These are phyloP conservation scores for Formicarius rufipectus DNA, from an alignment of 2,113 vertebrate genomes.

Conservation along the genomic window DNA sequence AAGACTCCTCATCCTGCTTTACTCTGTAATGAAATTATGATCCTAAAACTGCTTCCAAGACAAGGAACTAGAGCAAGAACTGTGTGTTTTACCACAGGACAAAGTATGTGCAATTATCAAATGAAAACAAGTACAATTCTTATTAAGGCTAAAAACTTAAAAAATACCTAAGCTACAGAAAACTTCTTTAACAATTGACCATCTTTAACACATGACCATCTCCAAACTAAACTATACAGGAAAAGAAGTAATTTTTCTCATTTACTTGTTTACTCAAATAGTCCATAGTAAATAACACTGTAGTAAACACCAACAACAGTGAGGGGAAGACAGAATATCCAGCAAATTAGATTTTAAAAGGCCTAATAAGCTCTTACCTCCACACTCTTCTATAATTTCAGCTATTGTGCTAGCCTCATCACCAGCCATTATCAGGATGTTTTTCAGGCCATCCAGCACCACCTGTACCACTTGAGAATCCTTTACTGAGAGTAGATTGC, in stretches of 20 bases:
- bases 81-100: not conserved
- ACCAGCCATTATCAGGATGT: conserved; percentile 98
- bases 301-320: not conserved
- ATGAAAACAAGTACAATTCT: not conserved
- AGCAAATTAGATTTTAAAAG: not conserved
- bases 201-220: not conserved
- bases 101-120: not conserved
- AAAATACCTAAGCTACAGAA: not conserved
- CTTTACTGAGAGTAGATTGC: conserved; percentile 94
- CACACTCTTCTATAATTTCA: conserved; percentile 98
- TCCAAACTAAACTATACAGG: not conserved
- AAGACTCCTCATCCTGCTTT: not conserved
- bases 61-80: not conserved
- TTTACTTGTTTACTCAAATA: not conserved
- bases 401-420: conserved; percentile 97
- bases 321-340: not conserved
- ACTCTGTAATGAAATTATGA: not conserved
- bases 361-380: conserved; percentile 77
- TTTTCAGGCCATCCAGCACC: conserved; percentile 97
- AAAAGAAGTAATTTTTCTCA: not conserved
- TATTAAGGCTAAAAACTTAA: not conserved
- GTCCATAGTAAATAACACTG: not conserved
- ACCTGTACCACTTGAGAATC: conserved; percentile 99
- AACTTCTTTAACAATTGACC: not conserved
- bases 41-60: not conserved